Evolutionary conservation across 2,113 vertebrate genomes (phyloP), one percentile per base, ranked within the genome.

Genomic region (Polypterus senegalus): DNA sequence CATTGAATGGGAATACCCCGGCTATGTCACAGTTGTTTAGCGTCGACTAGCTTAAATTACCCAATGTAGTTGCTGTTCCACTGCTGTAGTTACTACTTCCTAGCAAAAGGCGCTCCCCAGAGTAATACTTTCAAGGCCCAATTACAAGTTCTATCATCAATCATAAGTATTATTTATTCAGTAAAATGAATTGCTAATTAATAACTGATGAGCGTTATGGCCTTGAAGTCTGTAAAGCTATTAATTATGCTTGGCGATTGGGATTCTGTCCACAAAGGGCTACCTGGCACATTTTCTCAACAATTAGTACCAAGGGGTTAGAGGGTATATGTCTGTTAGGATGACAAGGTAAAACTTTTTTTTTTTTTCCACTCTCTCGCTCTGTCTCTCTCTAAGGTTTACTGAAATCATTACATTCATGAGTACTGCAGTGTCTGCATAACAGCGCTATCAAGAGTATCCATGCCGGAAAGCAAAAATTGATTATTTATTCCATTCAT

Each of bases 171-270:
- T 97, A 97, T 98, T 98, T 98, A 97, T 97, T 95, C 91, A 94
- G 89, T 81, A 86, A 94, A 95, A 93, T 90, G 90, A 94, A 96
- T 93, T 97, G 91, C 91, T 97, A 97, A 97, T 98, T 98, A 98
- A 98, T 98, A 97, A 97, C 96, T 97, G 92, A 98, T 98, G 92
- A 94, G 90, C 92, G 91, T 97, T 94, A 92, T 93, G 92, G 92
- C 92, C 92, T 94, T 83, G 81, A 93, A 92, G 87, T 86, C 86
- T 89, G 86, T 86, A 89, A 87, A 82, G 83, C 91, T 89, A 96
- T 97, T 95, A 91, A 97, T 97, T 97, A 95, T 78, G 67, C 79
- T 71, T 86, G 89, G 89, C 91, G 87, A 87, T 79, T 74, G 88
- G 85, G 88, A 91, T 87, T 88, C 83, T 84, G 72, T 69, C 7